These are phyloP conservation scores for Gasteruption jaculator DNA, from an alignment of 2,888 invertebrate genomes.

Conservation along the genomic window DNA sequence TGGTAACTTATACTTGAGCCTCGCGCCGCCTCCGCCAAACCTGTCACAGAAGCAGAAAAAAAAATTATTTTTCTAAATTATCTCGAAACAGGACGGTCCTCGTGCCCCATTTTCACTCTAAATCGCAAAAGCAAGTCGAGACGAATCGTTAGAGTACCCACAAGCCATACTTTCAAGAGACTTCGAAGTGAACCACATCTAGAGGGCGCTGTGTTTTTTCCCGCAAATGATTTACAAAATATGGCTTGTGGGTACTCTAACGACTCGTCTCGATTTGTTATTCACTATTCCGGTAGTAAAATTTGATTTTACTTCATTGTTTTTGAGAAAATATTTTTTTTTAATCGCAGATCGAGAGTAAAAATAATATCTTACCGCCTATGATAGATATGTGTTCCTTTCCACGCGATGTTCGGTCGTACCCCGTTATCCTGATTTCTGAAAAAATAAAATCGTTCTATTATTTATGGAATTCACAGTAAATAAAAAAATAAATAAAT, in stretches of 20 bases:
- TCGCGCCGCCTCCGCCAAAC: slow-evolving; percentile 46
- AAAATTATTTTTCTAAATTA: slow-evolving; percentile 8
- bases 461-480: no score
- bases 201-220: no score
- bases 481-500: no score
- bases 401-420: slow-evolving; percentile 52
- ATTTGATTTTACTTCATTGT: slow-evolving; percentile 18
- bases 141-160: no score
- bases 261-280: no score
- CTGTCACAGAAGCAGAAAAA: slow-evolving; percentile 26
- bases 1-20: slow-evolving; percentile 35
- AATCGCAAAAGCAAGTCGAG: no score
- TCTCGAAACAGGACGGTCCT: no score
- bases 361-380: slow-evolving; percentile 52
- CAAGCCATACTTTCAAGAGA: no score
- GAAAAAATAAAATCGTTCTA: slow-evolving; percentile 27
- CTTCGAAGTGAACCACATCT: no score
- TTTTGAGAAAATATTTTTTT: slow-evolving; percentile 9
- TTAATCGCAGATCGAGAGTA: slow-evolving; percentile 5
- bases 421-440: slow-evolving; percentile 57
- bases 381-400: slow-evolving; percentile 59
- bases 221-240: no score
- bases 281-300: slow-evolving; percentile 11
- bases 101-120: no score
- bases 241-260: no score